Evolutionary conservation across 53 echinoderm and acorn worm genomes (phyloP).

Genomic region (Arbacia lixula): DNA sequence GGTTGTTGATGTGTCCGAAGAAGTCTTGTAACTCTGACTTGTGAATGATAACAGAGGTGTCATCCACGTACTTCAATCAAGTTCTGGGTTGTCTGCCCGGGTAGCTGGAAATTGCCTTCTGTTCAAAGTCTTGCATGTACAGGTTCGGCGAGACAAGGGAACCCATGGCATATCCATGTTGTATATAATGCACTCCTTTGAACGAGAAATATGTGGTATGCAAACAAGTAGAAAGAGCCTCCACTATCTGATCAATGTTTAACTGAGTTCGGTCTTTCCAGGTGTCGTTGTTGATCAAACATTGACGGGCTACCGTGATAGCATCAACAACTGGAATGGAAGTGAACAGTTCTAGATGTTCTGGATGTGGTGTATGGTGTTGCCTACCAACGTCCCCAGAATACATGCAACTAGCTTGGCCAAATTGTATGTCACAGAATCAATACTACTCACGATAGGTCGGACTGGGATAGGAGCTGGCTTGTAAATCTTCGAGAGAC

Average conservation of each 20-base stretch:
- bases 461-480: constrained; percentile 20
- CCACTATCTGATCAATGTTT: neutral
- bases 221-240: neutral
- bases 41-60: neutral
- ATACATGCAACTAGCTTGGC: neutral
- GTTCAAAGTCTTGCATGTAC: neutral
- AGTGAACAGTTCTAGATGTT: neutral
- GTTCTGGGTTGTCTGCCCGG: neutral
- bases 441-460: constrained; percentile 26
- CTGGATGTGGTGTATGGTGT: neutral
- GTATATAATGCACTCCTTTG: no score
- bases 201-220: neutral
- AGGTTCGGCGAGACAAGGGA: neutral
- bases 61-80: neutral
- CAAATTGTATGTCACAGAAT: constrained; percentile 24
- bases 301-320: no score
- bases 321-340: neutral
- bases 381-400: no score
- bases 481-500: constrained; percentile 33
- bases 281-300: neutral
- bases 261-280: neutral
- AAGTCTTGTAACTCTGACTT: no score
- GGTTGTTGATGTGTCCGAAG: neutral
- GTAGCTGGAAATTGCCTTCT: neutral
- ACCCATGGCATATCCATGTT: no score